Percentiles rank a stretch among this genome's conserved stretches.
phyloP scores from a whole-genome alignment of 2,888 invertebrate genomes.

The Galerucella nymphaeae region DNA sequence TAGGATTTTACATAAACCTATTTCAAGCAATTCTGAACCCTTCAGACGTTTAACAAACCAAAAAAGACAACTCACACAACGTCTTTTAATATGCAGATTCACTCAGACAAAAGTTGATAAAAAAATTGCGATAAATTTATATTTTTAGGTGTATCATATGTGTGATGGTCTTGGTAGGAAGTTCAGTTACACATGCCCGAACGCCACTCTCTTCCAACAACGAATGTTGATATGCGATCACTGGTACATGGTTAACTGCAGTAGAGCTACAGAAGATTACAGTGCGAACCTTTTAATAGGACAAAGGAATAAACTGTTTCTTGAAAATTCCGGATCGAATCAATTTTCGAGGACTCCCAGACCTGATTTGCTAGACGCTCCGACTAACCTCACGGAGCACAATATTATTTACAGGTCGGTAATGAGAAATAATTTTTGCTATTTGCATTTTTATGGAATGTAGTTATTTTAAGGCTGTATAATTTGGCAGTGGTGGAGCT shows the following conservation, averaged over 20 bases:
- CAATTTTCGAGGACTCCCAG: constrained; percentile 75
- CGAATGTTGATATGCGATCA: constrained; percentile 85
- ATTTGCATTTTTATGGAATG: neutral
- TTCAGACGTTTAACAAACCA: too few relatives aligned
- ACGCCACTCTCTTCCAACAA: constrained; percentile 83
- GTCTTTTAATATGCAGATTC: too few relatives aligned
- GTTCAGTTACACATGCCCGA: constrained; percentile 83
- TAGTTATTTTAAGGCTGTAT: too few relatives aligned
- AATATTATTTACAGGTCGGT: constrained; percentile 54
- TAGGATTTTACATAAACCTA: too few relatives aligned
- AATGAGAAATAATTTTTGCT: neutral
- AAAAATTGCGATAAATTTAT: neutral
- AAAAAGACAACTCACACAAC: too few relatives aligned
- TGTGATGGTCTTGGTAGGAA: constrained; percentile 81
- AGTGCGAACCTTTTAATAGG: constrained; percentile 79
- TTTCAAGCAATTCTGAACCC: too few relatives aligned
- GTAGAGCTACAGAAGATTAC: constrained; percentile 77
- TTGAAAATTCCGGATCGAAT: constrained; percentile 71
- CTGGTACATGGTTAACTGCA: constrained; percentile 86
- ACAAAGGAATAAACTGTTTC: constrained; percentile 78
- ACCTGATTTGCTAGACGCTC: constrained; percentile 74
- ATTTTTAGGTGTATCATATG: constrained; percentile 80
- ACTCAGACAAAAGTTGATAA: too few relatives aligned
- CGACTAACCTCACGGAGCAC: constrained; percentile 59
- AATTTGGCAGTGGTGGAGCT: too few relatives aligned